Base-by-base conservation (phyloP, 37 sponge, comb jelly and placozoan species). In the Beroe forskalii region DNA sequence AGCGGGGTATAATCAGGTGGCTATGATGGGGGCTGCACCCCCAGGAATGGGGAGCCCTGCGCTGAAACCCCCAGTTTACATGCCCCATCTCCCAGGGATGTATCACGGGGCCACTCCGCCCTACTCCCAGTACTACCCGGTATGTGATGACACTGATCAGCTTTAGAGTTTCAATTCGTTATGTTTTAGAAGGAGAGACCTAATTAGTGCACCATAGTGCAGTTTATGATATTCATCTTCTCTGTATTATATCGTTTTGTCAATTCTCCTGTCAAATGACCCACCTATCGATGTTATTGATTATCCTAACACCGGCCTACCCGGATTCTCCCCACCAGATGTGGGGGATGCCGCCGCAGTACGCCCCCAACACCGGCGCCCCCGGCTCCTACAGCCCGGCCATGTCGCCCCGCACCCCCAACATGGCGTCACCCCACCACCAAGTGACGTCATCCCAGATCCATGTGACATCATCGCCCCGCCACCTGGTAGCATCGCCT, bases 381-480 rank as follows among this genome's bases (percentile, higher is more conserved):
- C n/a, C 72, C 38, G 32, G 38, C 72, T 69, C 72, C 36, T 69
- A 69, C 72, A 14, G 33, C 32, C 38, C 38, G 33, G 72, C 72
- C 36, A 31, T 69, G 35, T 69, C 72, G 12, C 72, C 72, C 0
- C 33, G 37, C 32, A 32, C 33, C 4, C 35, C 38, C 4, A 14
- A 69, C 39, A 32, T 69, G 72, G 32, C 72, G 19, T 69, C 72
- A 32, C 72, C 27, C 6, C 72, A 69, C 27, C 32, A 35, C 72
- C 55, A 48, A 48, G 72, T 69, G 72, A 69, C 72, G 72, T 69
- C 72, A 69, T 69, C 72, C 1, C 72, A 69, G 72, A 64, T 48
- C 12, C 55, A 48, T 12, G 55, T 48, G 55, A 48, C 55, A 6
- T 12, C 55, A 6, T 48, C 55, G 12, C 12, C 55, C 12, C 55